phyloP scores from a whole-genome alignment of 2,797 vertebrate species.

The Diglossa cyanea region DNA sequence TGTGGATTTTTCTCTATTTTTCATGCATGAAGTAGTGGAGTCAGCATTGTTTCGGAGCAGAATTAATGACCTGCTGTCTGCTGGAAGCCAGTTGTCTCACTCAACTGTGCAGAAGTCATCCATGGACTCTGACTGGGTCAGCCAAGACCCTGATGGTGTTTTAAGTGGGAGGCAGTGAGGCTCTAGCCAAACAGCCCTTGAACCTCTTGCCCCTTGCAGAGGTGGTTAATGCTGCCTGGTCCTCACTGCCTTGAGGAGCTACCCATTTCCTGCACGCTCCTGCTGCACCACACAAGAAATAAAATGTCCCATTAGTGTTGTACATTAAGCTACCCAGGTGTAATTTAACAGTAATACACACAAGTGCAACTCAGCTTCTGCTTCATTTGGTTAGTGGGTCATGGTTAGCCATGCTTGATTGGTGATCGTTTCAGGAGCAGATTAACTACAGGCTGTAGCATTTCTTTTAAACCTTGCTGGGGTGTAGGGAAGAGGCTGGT shows the following conservation, averaged over 20 bases:
- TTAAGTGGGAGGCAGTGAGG: not conserved
- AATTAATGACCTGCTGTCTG: not conserved
- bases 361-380: not conserved
- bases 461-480: not conserved
- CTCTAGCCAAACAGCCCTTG: not conserved
- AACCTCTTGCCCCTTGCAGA: not conserved
- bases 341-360: not conserved
- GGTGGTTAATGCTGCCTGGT: not conserved
- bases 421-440: not conserved
- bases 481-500: not conserved
- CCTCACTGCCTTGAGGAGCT: not conserved
- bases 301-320: not conserved
- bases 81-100: not conserved
- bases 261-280: fast-evolving
- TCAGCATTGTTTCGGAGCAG: not conserved
- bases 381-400: constrained; percentile 32
- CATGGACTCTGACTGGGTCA: not conserved
- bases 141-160: not conserved
- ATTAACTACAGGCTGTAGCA: not conserved
- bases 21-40: not conserved
- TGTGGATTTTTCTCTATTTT: not conserved
- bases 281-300: not conserved
- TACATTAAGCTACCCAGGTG: not conserved
- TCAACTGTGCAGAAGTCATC: not conserved
- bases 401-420: not conserved